phyloP scores from a whole-genome alignment of 2,113 vertebrate species.

The Burhinus bistriatus region DNA sequence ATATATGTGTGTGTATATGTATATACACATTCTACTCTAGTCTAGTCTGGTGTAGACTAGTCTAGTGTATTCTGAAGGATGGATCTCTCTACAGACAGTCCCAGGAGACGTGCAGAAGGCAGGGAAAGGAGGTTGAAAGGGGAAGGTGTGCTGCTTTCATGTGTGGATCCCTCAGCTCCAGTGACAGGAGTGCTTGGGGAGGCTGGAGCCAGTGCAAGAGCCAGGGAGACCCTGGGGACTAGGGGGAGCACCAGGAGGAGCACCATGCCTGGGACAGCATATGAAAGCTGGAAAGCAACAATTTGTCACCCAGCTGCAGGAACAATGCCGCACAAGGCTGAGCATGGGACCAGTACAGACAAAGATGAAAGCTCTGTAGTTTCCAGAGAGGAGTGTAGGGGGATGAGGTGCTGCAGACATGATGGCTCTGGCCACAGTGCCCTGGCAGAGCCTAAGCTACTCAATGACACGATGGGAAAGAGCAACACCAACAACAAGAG shows the following conservation, averaged over 20 bases:
- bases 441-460: not conserved
- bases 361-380: not conserved
- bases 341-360: not conserved
- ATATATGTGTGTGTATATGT: not conserved
- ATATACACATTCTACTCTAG: not conserved
- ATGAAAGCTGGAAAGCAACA: not conserved
- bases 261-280: not conserved
- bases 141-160: not conserved
- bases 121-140: not conserved
- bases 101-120: not conserved
- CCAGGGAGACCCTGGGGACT: not conserved
- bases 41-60: not conserved
- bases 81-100: not conserved
- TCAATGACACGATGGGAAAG: not conserved
- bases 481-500: not conserved
- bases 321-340: not conserved
- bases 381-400: not conserved
- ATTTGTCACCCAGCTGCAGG: fast-evolving
- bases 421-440: not conserved
- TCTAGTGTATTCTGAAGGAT: not conserved
- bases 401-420: not conserved
- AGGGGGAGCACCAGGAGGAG: not conserved
- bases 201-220: not conserved
- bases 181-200: not conserved
- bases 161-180: fast-evolving